phyloP scores from a whole-genome alignment of 2,888 invertebrate species.

The Napeogenes inachia region DNA sequence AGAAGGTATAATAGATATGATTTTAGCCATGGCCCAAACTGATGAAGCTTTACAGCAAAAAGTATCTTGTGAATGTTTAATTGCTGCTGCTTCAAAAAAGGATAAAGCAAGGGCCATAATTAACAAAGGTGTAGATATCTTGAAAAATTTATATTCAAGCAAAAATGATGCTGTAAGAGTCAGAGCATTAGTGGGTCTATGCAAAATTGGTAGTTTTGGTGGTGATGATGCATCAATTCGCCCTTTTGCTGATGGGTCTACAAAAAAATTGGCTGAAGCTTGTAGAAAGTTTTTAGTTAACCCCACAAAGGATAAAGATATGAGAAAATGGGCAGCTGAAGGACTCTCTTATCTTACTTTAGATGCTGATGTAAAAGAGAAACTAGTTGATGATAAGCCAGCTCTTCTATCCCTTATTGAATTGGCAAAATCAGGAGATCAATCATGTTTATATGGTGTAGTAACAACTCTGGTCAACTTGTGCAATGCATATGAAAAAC shows the following conservation, averaged over 20 bases:
- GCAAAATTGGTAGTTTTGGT: constrained; percentile 96
- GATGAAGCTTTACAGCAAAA: constrained; percentile 94
- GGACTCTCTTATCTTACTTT: constrained; percentile 97
- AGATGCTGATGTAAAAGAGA: constrained; percentile 99
- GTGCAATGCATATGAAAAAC: constrained; percentile 98
- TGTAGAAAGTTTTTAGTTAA: constrained; percentile 94
- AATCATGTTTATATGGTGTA: constrained; percentile 92
- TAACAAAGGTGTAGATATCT: constrained; percentile 91
- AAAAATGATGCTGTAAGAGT: constrained; percentile 94
- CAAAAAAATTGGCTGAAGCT: constrained; percentile 93
- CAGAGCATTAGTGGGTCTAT: constrained; percentile 93
- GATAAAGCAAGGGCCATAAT: constrained; percentile 96
- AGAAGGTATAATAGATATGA: constrained; percentile 96
- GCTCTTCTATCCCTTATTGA: constrained; percentile 92
- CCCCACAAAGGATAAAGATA: constrained; percentile 90
- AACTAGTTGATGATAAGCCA: constrained; percentile 89
- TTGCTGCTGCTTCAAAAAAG: constrained; percentile 97
- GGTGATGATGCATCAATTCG: constrained; percentile 96
- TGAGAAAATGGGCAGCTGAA: constrained; percentile 97
- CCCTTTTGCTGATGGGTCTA: constrained; percentile 97
- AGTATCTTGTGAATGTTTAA: constrained; percentile 97
- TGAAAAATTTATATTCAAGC: constrained; percentile 95
- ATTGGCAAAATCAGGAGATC: constrained; percentile 90
- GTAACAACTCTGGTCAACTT: constrained; percentile 97
- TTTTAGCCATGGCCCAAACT: constrained; percentile 96